Percentiles rank a stretch among this genome's conserved stretches.
Conservation (phyloP, 2,888 invertebrate species). For the Oligia fasciuncula region DNA sequence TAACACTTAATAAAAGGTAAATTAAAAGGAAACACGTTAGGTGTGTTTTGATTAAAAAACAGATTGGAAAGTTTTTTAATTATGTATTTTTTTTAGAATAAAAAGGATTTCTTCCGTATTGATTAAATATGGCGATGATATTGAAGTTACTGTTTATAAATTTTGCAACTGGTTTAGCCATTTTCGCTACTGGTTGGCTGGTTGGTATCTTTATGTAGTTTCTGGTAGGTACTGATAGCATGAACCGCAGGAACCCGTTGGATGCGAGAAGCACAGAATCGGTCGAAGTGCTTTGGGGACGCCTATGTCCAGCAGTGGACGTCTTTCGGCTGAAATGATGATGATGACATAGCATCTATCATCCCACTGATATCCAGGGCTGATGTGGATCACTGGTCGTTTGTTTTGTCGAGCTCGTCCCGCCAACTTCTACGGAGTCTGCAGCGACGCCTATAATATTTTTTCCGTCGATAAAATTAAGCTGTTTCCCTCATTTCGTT, state of each 20-base stretch:
- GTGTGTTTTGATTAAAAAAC: constrained; percentile 32
- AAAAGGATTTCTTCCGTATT: neutral
- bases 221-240: too few species aligned
- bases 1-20: constrained; percentile 7
- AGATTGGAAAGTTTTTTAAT: neutral
- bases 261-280: too few species aligned
- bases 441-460: neutral
- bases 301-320: too few species aligned
- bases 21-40: constrained; percentile 20
- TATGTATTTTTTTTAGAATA: neutral
- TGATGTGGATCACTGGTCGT: neutral
- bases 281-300: too few species aligned
- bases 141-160: neutral
- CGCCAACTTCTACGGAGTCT: neutral
- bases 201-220: too few species aligned
- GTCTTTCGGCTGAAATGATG: too few species aligned
- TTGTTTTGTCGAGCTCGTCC: neutral
- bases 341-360: neutral
- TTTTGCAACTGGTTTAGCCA: neutral
- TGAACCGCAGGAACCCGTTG: too few species aligned
- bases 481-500: too few species aligned
- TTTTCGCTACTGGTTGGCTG: neutral
- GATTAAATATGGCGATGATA: neutral
- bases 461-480: too few species aligned
- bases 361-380: neutral